These are phyloP conservation scores for Tarsius wallacei DNA, from an alignment of 2,797 vertebrate species.

Conservation along the genomic window DNA sequence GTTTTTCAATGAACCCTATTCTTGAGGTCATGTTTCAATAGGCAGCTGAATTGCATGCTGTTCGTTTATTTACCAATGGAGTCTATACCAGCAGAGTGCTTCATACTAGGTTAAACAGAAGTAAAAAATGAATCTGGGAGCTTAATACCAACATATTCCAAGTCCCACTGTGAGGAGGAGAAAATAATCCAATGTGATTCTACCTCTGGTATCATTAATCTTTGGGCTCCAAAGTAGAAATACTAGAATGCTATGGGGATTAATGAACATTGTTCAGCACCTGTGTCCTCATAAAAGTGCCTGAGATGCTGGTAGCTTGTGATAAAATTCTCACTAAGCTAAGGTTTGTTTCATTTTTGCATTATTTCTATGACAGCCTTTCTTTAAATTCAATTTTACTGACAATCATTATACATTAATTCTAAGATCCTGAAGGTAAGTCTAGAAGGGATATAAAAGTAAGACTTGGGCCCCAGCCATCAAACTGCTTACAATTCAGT, in stretches of 20 bases:
- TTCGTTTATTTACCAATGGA: background rate
- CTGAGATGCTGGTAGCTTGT: background rate
- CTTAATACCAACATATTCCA: background rate
- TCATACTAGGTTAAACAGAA: background rate
- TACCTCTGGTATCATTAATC: background rate
- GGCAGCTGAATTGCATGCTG: background rate
- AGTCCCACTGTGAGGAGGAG: background rate
- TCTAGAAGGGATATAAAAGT: background rate
- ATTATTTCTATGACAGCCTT: background rate
- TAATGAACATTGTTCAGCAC: background rate
- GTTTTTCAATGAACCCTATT: background rate
- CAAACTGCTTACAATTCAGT: background rate
- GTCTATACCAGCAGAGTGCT: background rate
- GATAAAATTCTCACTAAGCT: background rate
- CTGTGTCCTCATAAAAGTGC: background rate
- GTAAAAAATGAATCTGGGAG: background rate
- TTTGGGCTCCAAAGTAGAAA: background rate
- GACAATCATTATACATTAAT: background rate
- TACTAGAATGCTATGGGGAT: background rate
- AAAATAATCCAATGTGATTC: background rate
- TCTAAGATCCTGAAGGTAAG: background rate
- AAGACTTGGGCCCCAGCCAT: background rate
- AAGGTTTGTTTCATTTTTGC: background rate
- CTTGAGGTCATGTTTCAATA: conserved; percentile 36
- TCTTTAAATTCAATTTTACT: background rate